Evolutionary conservation across 2,888 invertebrate genomes (phyloP), one percentile per base, ranked within the genome.

Genomic region (Nomada ferruginata): DNA sequence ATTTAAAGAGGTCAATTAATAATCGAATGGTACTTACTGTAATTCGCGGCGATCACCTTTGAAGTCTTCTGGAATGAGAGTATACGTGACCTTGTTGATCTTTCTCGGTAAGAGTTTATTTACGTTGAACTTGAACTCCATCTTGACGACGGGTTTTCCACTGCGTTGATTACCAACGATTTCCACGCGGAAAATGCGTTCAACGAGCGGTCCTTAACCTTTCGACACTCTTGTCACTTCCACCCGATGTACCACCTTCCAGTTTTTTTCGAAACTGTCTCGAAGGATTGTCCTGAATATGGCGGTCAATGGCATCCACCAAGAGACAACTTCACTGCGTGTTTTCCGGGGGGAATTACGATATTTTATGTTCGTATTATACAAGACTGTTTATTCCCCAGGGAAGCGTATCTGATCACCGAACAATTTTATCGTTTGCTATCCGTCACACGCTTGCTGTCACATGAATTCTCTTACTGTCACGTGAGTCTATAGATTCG

Each of bases 91-190:
- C 89, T 93, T 93, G 89, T 93, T 93, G 86, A 93, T 93, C 84
- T 91, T 91, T 83, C 90, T 91, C 20, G 93, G 93, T 73, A 93
- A 82, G 47, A 93, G 89, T 82, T 90, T 92, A 84, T 93, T 93
- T 59, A 93, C 89, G 87, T 92, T 92, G 89, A 93, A 93, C 83
- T 91, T 92, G 87, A 93, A 93, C 89, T 93, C 93, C 93, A 93
- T 93, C 61, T 84, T 77, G 80, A 23, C 29, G 23, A 80, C n/a
- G 57, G 11, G 23, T 59, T 53, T 63, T 63, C 20, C 59, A 55
- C 61, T 10, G 4, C 0, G 47, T 55, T 10, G 50, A 61, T 69
- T 42, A 42, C 18, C n/a, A 52, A 18, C 29, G 18, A 71, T 74
- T 64, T 53, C n/a, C 36, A 63, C 77, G 23, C 68, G 66, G 47